These are phyloP conservation scores for Exocentrus adspersus DNA, from an alignment of 2,888 invertebrate species.

Conservation along the genomic window DNA sequence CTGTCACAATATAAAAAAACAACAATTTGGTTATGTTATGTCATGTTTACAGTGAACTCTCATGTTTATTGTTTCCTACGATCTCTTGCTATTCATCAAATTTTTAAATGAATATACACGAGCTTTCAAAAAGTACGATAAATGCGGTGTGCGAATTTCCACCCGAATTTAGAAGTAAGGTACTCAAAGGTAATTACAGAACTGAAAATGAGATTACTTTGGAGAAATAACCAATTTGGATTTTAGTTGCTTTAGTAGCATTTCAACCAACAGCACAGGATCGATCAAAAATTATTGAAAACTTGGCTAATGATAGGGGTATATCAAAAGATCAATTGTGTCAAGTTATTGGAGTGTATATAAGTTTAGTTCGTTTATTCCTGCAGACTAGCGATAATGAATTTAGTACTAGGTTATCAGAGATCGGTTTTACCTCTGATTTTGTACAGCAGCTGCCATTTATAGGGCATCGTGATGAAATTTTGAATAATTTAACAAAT, in stretches of 20 bases:
- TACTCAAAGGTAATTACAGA: slow-evolving; percentile 47
- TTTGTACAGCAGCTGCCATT: slow-evolving; percentile 54
- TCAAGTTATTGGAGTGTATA: slow-evolving; percentile 49
- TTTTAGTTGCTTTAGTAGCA: slow-evolving; percentile 51
- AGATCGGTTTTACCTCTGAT: slow-evolving; percentile 51
- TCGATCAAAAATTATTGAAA: slow-evolving; percentile 46
- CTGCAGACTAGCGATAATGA: slow-evolving; percentile 49
- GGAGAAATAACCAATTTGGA: not conserved
- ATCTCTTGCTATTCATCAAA: not conserved
- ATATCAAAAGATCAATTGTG: slow-evolving; percentile 46
- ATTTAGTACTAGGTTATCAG: slow-evolving; percentile 48
- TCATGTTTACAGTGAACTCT: not conserved
- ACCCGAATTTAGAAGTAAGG: slow-evolving; percentile 43
- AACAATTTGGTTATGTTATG: too few relatives aligned
- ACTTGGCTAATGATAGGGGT: slow-evolving; percentile 45
- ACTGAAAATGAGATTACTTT: slow-evolving; percentile 15
- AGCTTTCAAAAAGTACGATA: slow-evolving; percentile 41
- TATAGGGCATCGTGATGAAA: slow-evolving; percentile 46
- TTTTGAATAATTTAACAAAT: slow-evolving; percentile 43
- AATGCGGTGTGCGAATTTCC: slow-evolving; percentile 42
- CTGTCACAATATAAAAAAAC: too few relatives aligned
- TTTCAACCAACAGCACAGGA: slow-evolving; percentile 45
- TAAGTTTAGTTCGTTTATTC: slow-evolving; percentile 48
- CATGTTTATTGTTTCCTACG: not conserved
- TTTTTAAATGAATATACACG: slow-evolving; percentile 43